phyloP scores from a whole-genome alignment of 2,113 vertebrate species.

The Labeo catla region DNA sequence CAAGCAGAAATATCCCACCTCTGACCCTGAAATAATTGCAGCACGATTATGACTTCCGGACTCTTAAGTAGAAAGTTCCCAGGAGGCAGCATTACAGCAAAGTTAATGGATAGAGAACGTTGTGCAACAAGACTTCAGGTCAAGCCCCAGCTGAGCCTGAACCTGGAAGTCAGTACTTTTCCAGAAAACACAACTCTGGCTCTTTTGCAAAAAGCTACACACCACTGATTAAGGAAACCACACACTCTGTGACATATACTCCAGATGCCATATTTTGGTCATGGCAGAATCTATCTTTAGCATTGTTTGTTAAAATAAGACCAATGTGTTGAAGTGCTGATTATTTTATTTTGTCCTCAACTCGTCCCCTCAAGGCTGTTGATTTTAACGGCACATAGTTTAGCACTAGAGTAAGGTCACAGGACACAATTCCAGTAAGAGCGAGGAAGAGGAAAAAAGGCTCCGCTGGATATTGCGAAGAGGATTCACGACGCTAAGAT shows the following conservation, averaged over 20 bases:
- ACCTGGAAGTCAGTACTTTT: slow-evolving; percentile 47
- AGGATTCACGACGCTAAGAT: slow-evolving; percentile 28
- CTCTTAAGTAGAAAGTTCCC: not conserved
- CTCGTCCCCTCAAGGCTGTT: slow-evolving; percentile 61
- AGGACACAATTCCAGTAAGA: slow-evolving; percentile 71
- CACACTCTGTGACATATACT: slow-evolving; percentile 60
- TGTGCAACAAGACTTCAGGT: slow-evolving; percentile 20
- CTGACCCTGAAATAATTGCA: not conserved
- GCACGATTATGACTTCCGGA: slow-evolving; percentile 8
- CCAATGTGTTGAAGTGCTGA: slow-evolving; percentile 64
- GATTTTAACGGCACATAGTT: slow-evolving; percentile 74
- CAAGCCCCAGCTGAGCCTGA: slow-evolving; percentile 24
- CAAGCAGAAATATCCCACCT: not conserved
- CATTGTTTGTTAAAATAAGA: slow-evolving; percentile 65
- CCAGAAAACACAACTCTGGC: slow-evolving; percentile 51
- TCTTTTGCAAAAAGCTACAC: slow-evolving; percentile 51
- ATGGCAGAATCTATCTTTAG: slow-evolving; percentile 69
- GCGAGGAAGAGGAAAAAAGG: slow-evolving; percentile 63
- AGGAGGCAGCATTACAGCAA: not conserved
- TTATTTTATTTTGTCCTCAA: slow-evolving; percentile 53
- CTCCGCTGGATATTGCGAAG: slow-evolving; percentile 7
- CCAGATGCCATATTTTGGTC: slow-evolving; percentile 62
- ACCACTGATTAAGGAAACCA: slow-evolving; percentile 66
- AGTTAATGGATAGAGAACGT: slow-evolving; percentile 36
- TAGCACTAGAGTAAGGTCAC: slow-evolving; percentile 65